A percentile compares a stretch with the other conserved stretches of the same genome.
Evolutionary conservation across 1,140 invertebrate species (phyloP).

Genomic region (Drosophila novamexicana): DNA sequence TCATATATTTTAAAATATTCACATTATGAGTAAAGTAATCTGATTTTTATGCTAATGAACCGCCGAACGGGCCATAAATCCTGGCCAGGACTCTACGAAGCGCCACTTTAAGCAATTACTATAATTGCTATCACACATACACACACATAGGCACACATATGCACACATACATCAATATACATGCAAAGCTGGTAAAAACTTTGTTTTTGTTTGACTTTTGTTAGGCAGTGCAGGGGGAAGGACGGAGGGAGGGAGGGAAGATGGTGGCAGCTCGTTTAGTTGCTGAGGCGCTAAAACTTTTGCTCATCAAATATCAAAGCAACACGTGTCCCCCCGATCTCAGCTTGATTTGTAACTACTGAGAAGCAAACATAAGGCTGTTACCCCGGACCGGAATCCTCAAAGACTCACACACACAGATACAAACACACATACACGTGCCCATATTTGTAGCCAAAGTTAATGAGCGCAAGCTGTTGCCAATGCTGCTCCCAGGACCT

Average conservation of each 20-base stretch:
- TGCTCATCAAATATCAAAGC: slow-evolving; percentile 79
- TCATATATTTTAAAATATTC: slow-evolving; percentile 73
- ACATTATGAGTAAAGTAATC: slow-evolving; percentile 79
- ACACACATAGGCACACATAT: slow-evolving; percentile 13
- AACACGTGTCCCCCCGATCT: slow-evolving; percentile 65
- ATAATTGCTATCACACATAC: slow-evolving; percentile 67
- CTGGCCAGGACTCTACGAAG: slow-evolving; percentile 19
- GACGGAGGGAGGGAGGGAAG: not conserved
- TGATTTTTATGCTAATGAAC: slow-evolving; percentile 81
- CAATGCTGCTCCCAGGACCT: slow-evolving; percentile 1
- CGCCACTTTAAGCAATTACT: slow-evolving; percentile 72
- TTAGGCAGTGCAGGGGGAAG: not conserved
- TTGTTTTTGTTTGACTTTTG: slow-evolving; percentile 61
- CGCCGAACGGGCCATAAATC: slow-evolving; percentile 63
- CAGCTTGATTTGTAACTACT: slow-evolving; percentile 45
- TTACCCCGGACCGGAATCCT: slow-evolving; percentile 19
- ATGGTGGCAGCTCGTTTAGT: not conserved
- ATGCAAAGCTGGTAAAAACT: slow-evolving; percentile 57
- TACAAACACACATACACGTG: slow-evolving; percentile 20
- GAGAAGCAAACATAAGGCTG: slow-evolving; percentile 19
- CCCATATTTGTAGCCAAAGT: slow-evolving; percentile 31
- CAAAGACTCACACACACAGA: slow-evolving; percentile 26
- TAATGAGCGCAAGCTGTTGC: slow-evolving; percentile 59
- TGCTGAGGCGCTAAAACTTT: slow-evolving; percentile 42
- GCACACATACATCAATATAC: slow-evolving; percentile 56